Evolutionary conservation across 2,113 vertebrate species (phyloP).

Genomic region (Seriola rivoliana): DNA sequence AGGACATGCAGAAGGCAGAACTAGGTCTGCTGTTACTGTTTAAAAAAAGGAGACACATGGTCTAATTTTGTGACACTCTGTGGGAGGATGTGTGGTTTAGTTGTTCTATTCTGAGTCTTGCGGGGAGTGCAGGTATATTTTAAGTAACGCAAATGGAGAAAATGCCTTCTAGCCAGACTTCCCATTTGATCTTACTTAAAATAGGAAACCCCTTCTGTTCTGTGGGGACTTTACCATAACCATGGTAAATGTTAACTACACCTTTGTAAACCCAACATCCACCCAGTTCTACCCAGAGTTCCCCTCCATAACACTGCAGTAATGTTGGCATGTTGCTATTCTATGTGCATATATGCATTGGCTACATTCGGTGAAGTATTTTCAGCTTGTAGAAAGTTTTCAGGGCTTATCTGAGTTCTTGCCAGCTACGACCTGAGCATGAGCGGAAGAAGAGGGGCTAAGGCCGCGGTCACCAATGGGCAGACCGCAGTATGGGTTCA

Average conservation of each 20-base stretch:
- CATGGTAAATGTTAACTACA: background rate
- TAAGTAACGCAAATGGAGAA: constrained; percentile 50
- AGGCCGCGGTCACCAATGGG: too few species aligned
- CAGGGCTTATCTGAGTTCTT: background rate
- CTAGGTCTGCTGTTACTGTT: constrained; percentile 23
- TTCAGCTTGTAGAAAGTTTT: background rate
- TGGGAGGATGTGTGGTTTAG: constrained; percentile 66
- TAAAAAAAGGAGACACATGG: constrained; percentile 19
- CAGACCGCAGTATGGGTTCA: too few species aligned
- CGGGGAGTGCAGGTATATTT: constrained; percentile 63
- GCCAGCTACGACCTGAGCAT: background rate
- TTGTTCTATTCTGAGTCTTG: constrained; percentile 67
- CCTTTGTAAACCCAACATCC: background rate
- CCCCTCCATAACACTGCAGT: background rate
- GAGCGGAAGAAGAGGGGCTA: background rate
- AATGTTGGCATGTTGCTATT: background rate
- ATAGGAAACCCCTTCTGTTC: constrained; percentile 51
- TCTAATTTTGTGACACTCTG: constrained; percentile 44
- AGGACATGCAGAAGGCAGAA: constrained; percentile 31
- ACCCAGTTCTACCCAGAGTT: background rate
- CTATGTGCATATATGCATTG: background rate
- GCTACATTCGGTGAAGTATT: background rate
- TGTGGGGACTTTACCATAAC: constrained; percentile 4
- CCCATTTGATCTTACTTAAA: constrained; percentile 54
- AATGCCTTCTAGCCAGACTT: constrained; percentile 55